Conservation (phyloP, 2,888 invertebrate species). For the Lapara coniferarum region DNA sequence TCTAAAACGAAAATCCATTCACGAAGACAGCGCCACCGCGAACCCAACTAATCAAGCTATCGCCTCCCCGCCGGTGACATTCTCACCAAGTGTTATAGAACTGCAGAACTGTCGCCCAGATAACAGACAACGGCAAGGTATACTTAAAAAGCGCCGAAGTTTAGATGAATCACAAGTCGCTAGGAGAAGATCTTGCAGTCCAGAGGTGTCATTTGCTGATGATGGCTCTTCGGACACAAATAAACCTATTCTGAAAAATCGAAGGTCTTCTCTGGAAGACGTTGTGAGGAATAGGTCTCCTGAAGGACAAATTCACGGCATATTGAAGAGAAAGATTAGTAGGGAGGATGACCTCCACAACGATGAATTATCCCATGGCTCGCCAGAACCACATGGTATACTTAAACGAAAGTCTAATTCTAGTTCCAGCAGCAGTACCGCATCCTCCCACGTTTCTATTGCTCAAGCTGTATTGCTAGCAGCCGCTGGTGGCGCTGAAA, state of each 20-base stretch:
- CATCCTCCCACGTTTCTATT: slow-evolving; percentile 87
- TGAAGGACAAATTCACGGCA: slow-evolving; percentile 86
- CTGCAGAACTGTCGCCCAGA: slow-evolving; percentile 82
- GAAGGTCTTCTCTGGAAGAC: slow-evolving; percentile 88
- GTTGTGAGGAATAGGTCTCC: slow-evolving; percentile 86
- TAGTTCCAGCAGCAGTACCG: slow-evolving; percentile 85
- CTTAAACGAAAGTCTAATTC: slow-evolving; percentile 91
- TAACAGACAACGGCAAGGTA: slow-evolving; percentile 88
- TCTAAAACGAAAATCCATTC: slow-evolving; percentile 86
- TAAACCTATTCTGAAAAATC: slow-evolving; percentile 87
- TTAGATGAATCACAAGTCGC: slow-evolving; percentile 90
- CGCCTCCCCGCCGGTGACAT: slow-evolving; percentile 89
- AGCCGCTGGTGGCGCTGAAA: slow-evolving; percentile 84
- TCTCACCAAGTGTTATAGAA: slow-evolving; percentile 90
- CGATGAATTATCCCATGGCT: slow-evolving; percentile 84
- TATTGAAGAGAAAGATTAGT: slow-evolving; percentile 88
- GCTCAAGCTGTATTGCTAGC: slow-evolving; percentile 87
- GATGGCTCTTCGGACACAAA: slow-evolving; percentile 82
- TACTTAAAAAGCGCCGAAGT: slow-evolving; percentile 92
- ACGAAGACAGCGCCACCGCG: slow-evolving; percentile 79
- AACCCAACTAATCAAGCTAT: slow-evolving; percentile 80
- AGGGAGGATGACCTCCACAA: slow-evolving; percentile 86
- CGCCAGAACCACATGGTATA: slow-evolving; percentile 90
- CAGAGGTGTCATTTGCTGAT: slow-evolving; percentile 86
- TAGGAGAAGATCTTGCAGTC: slow-evolving; percentile 87